These are phyloP conservation scores for Fistularia tabacaria DNA, from an alignment of 2,797 vertebrate species.

Conservation along the genomic window DNA sequence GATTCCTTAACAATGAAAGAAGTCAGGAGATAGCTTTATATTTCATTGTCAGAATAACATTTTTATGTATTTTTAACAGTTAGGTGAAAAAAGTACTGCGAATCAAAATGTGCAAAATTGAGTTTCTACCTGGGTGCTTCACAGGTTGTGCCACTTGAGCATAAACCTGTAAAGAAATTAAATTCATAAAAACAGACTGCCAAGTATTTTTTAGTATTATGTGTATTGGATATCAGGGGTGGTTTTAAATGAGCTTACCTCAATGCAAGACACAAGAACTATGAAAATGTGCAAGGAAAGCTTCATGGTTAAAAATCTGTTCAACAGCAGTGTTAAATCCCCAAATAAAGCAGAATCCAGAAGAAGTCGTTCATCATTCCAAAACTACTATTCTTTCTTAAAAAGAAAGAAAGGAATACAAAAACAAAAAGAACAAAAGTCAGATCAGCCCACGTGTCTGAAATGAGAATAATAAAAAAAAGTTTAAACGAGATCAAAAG, in stretches of 20 bases:
- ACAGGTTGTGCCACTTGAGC: conserved; percentile 56
- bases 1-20: too few relatives aligned
- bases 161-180: conserved; percentile 67
- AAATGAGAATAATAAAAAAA: conserved; percentile 1
- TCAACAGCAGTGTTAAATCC: conserved; percentile 42
- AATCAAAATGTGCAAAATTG: background rate
- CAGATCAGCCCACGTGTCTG: conserved; percentile 43
- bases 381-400: background rate
- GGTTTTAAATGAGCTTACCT: conserved; percentile 53
- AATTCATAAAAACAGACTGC: conserved; percentile 6
- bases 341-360: conserved; percentile 42
- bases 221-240: background rate
- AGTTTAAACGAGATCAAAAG: conserved; percentile 1
- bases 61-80: background rate
- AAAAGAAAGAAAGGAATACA: too few relatives aligned
- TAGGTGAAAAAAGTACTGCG: background rate
- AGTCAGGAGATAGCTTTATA: too few relatives aligned
- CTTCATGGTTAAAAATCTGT: conserved; percentile 56
- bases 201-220: background rate
- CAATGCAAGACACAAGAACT: conserved; percentile 57
- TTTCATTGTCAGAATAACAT: too few relatives aligned
- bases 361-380: conserved; percentile 55
- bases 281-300: conserved; percentile 54
- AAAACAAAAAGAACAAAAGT: conserved; percentile 20
- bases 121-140: conserved; percentile 75